Percentiles rank a stretch among this genome's conserved stretches.
phyloP scores from a whole-genome alignment of 1,140 invertebrate genomes.

The Diorhabda sublineata region DNA sequence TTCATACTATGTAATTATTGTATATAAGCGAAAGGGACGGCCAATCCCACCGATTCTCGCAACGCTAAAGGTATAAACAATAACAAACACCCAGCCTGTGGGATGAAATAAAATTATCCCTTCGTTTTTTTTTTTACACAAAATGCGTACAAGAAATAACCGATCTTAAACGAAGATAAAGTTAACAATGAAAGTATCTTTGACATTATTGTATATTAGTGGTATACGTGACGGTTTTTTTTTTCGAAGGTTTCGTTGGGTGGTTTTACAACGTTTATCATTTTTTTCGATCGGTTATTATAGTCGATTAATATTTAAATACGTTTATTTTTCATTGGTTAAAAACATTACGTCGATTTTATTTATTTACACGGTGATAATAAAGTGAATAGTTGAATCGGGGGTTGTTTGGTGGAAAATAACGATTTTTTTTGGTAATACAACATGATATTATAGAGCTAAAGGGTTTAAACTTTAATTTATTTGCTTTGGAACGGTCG shows the following conservation, averaged over 20 bases:
- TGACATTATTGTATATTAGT: background rate
- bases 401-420: too few species aligned
- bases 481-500: too few species aligned
- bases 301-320: too few species aligned
- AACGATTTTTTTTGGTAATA: too few species aligned
- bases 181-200: background rate
- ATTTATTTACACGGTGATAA: too few species aligned
- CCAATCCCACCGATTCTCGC: slow-evolving; percentile 5
- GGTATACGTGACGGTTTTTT: background rate
- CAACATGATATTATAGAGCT: too few species aligned
- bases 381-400: too few species aligned
- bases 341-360: too few species aligned
- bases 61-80: background rate
- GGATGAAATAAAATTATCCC: background rate
- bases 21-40: background rate
- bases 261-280: background rate
- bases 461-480: too few species aligned
- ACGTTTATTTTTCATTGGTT: too few species aligned
- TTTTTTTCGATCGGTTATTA: too few species aligned
- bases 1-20: slow-evolving; percentile 3
- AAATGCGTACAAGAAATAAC: background rate
- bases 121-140: background rate
- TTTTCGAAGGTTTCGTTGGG: background rate
- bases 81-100: background rate
- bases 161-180: background rate